Evolutionary conservation across 2,797 vertebrate species (phyloP).

Genomic region (Enteromius viviparus): DNA sequence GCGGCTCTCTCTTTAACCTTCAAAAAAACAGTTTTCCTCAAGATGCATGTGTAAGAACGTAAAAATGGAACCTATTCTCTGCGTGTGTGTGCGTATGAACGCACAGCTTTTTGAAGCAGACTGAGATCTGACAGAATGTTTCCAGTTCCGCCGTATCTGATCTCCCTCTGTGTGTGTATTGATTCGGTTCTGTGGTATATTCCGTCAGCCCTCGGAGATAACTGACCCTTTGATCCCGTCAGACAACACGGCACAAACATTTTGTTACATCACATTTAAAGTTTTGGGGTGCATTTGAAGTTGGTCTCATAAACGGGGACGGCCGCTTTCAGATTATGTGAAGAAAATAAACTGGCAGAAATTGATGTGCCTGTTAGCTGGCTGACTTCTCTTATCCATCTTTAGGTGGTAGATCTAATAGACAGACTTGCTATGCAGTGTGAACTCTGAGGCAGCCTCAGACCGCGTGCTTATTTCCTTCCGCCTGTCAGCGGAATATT

Average conservation of each 20-base stretch:
- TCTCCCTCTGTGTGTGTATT: constrained; percentile 42
- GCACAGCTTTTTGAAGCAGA: constrained; percentile 33
- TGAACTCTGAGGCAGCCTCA: constrained; percentile 1
- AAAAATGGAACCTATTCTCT: constrained; percentile 6
- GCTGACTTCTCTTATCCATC: constrained; percentile 4
- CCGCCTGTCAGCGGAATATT: constrained; percentile 14
- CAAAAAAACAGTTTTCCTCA: constrained; percentile 17
- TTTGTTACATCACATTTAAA: constrained; percentile 45
- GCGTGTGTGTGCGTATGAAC: not conserved
- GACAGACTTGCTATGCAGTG: constrained; percentile 12
- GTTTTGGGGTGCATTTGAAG: constrained; percentile 40
- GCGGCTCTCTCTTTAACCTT: not conserved
- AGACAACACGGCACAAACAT: constrained; percentile 40
- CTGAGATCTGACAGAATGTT: constrained; percentile 52
- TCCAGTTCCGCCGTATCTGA: constrained; percentile 34
- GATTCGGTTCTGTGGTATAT: constrained; percentile 39
- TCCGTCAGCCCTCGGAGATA: constrained; percentile 46
- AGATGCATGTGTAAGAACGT: constrained; percentile 3
- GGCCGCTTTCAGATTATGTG: not conserved
- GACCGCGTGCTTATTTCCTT: not conserved
- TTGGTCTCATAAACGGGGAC: not conserved
- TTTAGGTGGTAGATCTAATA: constrained; percentile 24
- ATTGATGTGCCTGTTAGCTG: constrained; percentile 15
- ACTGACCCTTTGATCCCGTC: constrained; percentile 54
- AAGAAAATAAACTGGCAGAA: constrained; percentile 9